Evolutionary conservation across 2,113 vertebrate genomes (phyloP).

Genomic region (Pachyramphus minor): DNA sequence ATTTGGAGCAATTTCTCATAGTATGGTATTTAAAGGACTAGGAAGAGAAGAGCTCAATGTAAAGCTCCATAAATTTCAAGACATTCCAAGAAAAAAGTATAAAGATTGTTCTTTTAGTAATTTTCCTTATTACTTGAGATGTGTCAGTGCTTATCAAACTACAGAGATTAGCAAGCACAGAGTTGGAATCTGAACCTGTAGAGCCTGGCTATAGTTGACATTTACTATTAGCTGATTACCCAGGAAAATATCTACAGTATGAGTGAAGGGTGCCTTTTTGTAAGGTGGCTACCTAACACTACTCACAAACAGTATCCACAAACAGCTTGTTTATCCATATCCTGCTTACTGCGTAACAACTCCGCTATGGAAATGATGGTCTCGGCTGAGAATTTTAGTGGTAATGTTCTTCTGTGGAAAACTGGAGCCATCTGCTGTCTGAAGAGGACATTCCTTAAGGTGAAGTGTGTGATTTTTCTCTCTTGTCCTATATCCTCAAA

Average conservation of each 20-base stretch:
- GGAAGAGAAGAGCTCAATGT: not conserved
- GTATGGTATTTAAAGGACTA: not conserved
- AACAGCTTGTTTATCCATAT: not conserved
- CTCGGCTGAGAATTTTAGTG: not conserved
- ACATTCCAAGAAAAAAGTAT: not conserved
- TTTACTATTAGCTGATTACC: not conserved
- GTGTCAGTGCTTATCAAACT: not conserved
- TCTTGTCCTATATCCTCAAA: not conserved
- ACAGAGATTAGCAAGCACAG: not conserved
- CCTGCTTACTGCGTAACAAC: not conserved
- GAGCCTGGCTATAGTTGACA: not conserved
- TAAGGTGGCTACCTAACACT: not conserved
- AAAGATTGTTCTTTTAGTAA: not conserved
- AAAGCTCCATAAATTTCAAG: not conserved
- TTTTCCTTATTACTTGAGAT: not conserved
- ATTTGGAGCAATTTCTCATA: not conserved
- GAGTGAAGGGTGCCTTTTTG: not conserved
- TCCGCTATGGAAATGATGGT: not conserved
- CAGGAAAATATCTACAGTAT: not conserved
- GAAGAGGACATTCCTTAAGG: not conserved
- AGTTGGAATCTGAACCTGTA: not conserved
- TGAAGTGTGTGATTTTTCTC: not conserved
- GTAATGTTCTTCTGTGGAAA: slow-evolving; percentile 47
- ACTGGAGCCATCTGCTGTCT: slow-evolving; percentile 71
- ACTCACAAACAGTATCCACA: not conserved